Percentiles rank a stretch among this genome's conserved stretches.
These are phyloP conservation scores for Keiferia lycopersicella DNA, from an alignment of 2,888 invertebrate species.

Conservation along the genomic window DNA sequence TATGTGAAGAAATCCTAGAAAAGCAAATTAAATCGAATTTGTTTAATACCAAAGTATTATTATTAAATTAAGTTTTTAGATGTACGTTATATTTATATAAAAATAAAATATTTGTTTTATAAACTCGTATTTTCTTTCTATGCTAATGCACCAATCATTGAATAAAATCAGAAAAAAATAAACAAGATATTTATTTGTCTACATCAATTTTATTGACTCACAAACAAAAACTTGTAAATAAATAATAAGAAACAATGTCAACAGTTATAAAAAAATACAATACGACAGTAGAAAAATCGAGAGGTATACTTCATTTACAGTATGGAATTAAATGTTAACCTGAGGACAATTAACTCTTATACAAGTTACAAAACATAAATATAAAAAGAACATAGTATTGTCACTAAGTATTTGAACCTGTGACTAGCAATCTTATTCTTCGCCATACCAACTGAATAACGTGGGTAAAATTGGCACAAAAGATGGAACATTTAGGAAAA, in stretches of 20 bases:
- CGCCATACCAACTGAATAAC: no score
- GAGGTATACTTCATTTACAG: constrained; percentile 33
- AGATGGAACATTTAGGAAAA: no score
- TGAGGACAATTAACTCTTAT: not conserved
- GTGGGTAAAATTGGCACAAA: no score
- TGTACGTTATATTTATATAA: no score
- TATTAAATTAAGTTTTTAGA: no score
- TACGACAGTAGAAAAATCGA: constrained; percentile 34
- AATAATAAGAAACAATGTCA: constrained; percentile 49
- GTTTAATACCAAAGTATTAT: no score
- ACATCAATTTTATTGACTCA: constrained; percentile 49
- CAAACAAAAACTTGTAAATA: constrained; percentile 47
- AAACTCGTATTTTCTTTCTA: not conserved
- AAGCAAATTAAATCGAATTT: no score
- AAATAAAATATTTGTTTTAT: not conserved
- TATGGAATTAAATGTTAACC: constrained; percentile 1
- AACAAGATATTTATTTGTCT: not conserved
- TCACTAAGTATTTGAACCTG: not conserved
- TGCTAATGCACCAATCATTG: not conserved
- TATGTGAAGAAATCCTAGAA: no score
- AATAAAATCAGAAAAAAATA: not conserved
- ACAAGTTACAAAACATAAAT: not conserved
- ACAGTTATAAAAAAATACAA: constrained; percentile 43
- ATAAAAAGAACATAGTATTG: not conserved
- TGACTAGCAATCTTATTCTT: no score